phyloP scores from a whole-genome alignment of 2,888 invertebrate species.

The Acanthosepion esculentum region DNA sequence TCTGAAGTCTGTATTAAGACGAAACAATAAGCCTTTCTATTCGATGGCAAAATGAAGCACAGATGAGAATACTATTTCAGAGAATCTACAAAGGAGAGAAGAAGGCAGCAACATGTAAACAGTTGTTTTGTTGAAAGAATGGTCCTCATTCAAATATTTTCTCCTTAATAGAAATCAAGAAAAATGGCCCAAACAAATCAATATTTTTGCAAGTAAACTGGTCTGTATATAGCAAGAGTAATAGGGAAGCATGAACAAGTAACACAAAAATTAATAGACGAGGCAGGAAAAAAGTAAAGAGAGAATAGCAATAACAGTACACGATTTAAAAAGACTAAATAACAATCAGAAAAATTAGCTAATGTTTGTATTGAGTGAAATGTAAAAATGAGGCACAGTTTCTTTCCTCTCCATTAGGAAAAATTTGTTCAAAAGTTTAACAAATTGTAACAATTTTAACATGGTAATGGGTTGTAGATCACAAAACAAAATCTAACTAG shows the following conservation, averaged over 20 bases:
- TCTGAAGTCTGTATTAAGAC: neutral
- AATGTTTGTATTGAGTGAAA: too few species aligned
- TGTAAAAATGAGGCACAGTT: too few species aligned
- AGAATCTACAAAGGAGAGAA: neutral
- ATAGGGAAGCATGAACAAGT: neutral
- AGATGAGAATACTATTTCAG: neutral
- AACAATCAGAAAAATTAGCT: too few species aligned
- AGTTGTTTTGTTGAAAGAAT: neutral
- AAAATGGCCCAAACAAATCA: neutral
- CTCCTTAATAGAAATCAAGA: neutral
- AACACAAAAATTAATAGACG: too few species aligned
- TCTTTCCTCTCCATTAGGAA: too few species aligned
- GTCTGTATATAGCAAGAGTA: neutral
- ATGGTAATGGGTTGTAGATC: too few species aligned
- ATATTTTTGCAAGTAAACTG: conserved; percentile 13
- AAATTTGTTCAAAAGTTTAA: too few species aligned
- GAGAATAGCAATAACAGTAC: too few species aligned
- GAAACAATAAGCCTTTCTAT: neutral
- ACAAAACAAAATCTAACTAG: too few species aligned
- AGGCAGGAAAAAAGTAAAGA: too few species aligned
- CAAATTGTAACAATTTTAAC: too few species aligned
- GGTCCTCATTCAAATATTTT: neutral
- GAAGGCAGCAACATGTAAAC: neutral
- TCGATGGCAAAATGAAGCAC: neutral
- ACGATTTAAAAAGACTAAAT: too few species aligned